Percentiles rank a stretch among this genome's conserved stretches.
Conservation (phyloP, 2,797 vertebrate genomes). For the Rhynchonycteris naso region DNA sequence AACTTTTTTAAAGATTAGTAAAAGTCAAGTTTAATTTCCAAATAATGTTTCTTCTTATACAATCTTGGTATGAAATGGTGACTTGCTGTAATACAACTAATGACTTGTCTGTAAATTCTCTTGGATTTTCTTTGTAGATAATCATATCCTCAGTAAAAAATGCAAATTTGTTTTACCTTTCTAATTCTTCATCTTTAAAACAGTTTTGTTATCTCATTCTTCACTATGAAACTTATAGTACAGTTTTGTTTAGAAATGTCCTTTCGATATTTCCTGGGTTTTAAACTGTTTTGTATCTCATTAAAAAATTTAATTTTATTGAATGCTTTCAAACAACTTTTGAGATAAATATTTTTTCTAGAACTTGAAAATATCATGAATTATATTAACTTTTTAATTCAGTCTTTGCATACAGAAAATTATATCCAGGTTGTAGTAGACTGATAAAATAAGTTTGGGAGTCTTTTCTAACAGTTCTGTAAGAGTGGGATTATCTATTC, state of each 20-base stretch:
- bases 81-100: background rate
- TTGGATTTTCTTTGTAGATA: background rate
- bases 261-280: background rate
- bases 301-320: background rate
- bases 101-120: background rate
- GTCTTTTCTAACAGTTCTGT: background rate
- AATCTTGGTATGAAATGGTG: background rate
- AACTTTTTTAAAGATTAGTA: background rate
- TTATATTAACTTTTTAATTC: background rate
- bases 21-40: background rate
- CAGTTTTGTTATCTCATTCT: background rate
- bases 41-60: background rate
- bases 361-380: background rate
- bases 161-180: slow-evolving; percentile 21
- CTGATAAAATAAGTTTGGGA: background rate
- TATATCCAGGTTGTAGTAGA: background rate
- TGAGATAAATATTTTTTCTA: slow-evolving; percentile 10
- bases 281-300: background rate
- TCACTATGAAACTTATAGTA: background rate
- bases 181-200: background rate
- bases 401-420: background rate
- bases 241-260: slow-evolving; percentile 17
- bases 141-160: background rate
- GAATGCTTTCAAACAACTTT: background rate
- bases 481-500: background rate